Evolutionary conservation across 2,797 vertebrate species (phyloP), one percentile per base, ranked within the genome.

Genomic region (Anas bernieri): DNA sequence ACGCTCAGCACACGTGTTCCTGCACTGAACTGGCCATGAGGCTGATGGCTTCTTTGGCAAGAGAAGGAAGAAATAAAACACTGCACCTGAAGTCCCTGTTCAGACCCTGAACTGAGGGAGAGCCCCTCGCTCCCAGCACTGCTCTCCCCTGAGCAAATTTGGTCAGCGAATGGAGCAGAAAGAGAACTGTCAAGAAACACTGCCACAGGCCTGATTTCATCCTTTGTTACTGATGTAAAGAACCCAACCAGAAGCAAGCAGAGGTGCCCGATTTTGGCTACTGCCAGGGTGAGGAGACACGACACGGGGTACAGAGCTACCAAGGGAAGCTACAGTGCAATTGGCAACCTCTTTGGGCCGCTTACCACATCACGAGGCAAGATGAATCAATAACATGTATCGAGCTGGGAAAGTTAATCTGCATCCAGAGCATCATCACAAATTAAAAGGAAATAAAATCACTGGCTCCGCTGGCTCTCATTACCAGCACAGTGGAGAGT

Each of bases 381-480:
- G 52, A 89, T 72, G 90, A 95, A 96, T 97, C 96, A 94, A 97
- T 97, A 96, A 90, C 45, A 90, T 23, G 66, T 77, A 94, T 77
- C 0, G 90, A 97, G 94, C 94, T 75, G 84, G 77, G 73, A 94
- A 93, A 96, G 90, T 81, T 96, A 93, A 95, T 97, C 91, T 93
- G 84, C 93, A 96, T 88, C 87, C 90, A 94, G 88, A 95, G 96
- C 90, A 93, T 93, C 75, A 84, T 89, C 94, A 92, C 94, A 94
- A 97, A 97, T 97, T 96, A 96, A 97, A 97, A 96, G 96, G 83
- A 96, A 96, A 96, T 94, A 92, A 96, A 94, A 95, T 95, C 93
- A 92, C 78, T 87, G 79, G 93, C 91, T 90, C 94, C 91, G 89
- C 79, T 91, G 94, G 66, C 88, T 92, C 79, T 91, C 91, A 83